These are phyloP conservation scores for Magallana angulata DNA, from an alignment of 1,140 invertebrate genomes.

Conservation along the genomic window DNA sequence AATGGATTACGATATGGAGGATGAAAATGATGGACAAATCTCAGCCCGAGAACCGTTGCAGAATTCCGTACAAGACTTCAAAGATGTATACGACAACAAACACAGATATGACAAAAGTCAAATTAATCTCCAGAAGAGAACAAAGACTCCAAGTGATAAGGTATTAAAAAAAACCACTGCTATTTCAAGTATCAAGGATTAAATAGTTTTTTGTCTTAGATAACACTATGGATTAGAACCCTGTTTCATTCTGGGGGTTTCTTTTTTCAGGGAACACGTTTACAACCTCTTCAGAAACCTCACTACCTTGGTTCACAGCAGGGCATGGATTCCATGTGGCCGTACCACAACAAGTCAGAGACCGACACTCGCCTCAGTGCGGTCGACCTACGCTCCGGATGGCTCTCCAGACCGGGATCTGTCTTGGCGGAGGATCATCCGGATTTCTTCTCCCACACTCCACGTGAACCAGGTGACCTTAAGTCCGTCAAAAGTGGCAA, in stretches of 20 bases:
- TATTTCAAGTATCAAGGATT: too few relatives aligned
- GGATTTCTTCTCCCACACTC: slow-evolving; percentile 51
- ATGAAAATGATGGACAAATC: slow-evolving; percentile 61
- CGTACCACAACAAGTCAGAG: slow-evolving; percentile 58
- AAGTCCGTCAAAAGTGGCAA: slow-evolving; percentile 63
- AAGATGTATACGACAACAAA: slow-evolving; percentile 60
- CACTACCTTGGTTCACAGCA: slow-evolving; percentile 41
- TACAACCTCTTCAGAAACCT: slow-evolving; percentile 60
- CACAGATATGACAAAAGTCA: slow-evolving; percentile 61
- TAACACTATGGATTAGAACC: too few relatives aligned
- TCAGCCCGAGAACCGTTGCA: slow-evolving; percentile 63
- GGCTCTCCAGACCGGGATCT: slow-evolving; percentile 55
- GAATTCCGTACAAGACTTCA: slow-evolving; percentile 57
- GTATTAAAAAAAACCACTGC: slow-evolving; percentile 46
- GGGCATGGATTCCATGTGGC: slow-evolving; percentile 49
- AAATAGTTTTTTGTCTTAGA: too few relatives aligned
- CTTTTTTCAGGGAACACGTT: slow-evolving; percentile 53
- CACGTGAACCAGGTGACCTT: slow-evolving; percentile 61
- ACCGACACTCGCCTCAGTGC: slow-evolving; percentile 46
- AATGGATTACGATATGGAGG: slow-evolving; percentile 61
- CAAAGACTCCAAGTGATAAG: slow-evolving; percentile 71
- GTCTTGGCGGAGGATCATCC: slow-evolving; percentile 52
- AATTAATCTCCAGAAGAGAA: slow-evolving; percentile 63
- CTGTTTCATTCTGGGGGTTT: too few relatives aligned
- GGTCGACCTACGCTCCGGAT: slow-evolving; percentile 49